Evolutionary conservation across 2,888 invertebrate genomes (phyloP), one percentile per base, ranked within the genome.

Genomic region (Noctua janthe): DNA sequence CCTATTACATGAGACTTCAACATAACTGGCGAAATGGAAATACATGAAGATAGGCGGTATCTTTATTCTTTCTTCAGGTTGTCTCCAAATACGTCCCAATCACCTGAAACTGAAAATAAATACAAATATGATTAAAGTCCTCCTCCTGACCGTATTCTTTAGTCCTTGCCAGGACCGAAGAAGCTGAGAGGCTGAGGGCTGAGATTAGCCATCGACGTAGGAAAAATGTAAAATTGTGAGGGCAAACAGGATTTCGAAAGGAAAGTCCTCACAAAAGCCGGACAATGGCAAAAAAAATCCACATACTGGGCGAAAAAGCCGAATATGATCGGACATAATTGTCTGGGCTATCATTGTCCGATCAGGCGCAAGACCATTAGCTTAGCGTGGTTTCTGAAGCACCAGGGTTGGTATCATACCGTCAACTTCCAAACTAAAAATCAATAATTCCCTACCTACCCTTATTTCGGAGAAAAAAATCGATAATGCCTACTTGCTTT

Each of bases 401-500:
- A 15, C 62, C 7, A 62, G 29, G 15, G 15, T 13, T 5, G 29
- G 29, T 29, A 29, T 62, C 35, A 4, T 20, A 66, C 20, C 20
- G 20, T 7, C 29, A 6, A 35, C 23, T 15, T 47, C 29, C 49
- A 56, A 70, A 49, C 13, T 54, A 2, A 5, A 59, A 51, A 71
- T 69, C 43, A 69, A 83, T 76, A n/a, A 56, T 51, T 17, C 8
- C 47, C 39, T 10, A 15, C 15, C 8, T 35, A 54, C 49, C n/a
- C 35, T 47, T 39, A 67, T 23, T n/a, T 35, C 59, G 3, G 47
- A 71, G 66, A 74, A 77, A 35, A 62, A 83, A 84, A 76, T 71
- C 87, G 70, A 80, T 84, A 70, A 54, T 15, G 74, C 29, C 67
- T 79, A 79, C 80, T 74, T 69, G 51, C 59, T 73, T 71, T 74